phyloP scores from a whole-genome alignment of 2,113 vertebrate genomes.

The Protobothrops flavoviridis region DNA sequence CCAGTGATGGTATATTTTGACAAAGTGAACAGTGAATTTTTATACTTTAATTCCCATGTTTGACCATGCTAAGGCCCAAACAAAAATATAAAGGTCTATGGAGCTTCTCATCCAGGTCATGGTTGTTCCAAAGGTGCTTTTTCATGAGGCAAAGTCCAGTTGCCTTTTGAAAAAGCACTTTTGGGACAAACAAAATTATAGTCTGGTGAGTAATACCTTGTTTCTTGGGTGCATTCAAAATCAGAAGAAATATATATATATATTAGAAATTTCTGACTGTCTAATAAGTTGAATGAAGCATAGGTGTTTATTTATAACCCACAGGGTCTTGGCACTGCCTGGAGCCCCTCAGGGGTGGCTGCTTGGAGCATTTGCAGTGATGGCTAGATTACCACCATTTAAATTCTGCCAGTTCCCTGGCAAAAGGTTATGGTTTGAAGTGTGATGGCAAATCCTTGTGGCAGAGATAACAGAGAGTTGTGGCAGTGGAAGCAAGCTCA shows the following conservation, averaged over 20 bases:
- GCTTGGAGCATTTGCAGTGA: not conserved
- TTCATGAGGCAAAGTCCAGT: too few relatives aligned
- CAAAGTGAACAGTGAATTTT: not conserved
- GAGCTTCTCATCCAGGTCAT: too few relatives aligned
- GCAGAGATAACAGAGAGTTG: not conserved
- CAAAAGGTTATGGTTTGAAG: not conserved
- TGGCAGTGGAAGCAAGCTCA: not conserved
- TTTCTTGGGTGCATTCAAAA: not conserved
- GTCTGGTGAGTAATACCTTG: not conserved
- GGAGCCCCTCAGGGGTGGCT: not conserved
- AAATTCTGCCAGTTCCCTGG: not conserved
- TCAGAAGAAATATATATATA: not conserved
- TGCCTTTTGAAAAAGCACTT: too few relatives aligned
- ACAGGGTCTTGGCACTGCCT: not conserved
- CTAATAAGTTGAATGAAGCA: not conserved
- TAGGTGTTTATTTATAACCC: not conserved
- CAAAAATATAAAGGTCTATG: not conserved
- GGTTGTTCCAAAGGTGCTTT: too few relatives aligned
- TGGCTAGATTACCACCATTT: not conserved
- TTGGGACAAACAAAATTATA: too few relatives aligned
- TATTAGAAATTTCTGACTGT: not conserved
- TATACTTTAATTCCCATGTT: not conserved
- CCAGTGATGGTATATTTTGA: not conserved
- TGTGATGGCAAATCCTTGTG: not conserved
- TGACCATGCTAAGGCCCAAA: not conserved